Base-by-base conservation (phyloP, 1,140 invertebrate species). In the Linepithema humile region DNA sequence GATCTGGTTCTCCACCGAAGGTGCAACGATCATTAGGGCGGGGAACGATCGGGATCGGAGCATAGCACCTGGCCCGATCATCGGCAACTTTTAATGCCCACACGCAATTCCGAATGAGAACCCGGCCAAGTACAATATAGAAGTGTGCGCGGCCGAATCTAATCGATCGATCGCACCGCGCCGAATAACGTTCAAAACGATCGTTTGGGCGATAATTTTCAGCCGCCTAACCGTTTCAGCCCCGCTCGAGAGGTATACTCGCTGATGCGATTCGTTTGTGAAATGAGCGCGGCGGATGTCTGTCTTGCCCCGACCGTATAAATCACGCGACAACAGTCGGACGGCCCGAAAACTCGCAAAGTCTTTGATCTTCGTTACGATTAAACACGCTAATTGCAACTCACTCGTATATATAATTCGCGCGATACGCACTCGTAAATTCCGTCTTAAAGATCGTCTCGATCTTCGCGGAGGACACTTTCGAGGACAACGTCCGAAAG, bases 1-100 rank as follows among this genome's bases (percentile, higher is more conserved):
- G 86, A 75, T 69, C 67, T 4, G 65, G 15, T 50, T 45, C 77
- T 55, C 50, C 45, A 55, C 53, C 65, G 43, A 29, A 48, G 67
- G 72, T 64, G 62, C 84, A 83, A 50, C 85, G 88, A 87, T 89
- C 85, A 89, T 89, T 87, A 85, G 75, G 88, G 87, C 87, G 87
- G 77, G 86, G 84, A 90, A 85, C 69, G 87, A 85, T 88, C 86
- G 64, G 59, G 60, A 88, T 85, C 87, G 77, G 67, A 50, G 64
- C 69, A 59, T 43, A 88, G 83, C 87, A 88, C 83, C 87, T 88
- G 87, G 87, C 77, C 65, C 84, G 87, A 88, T 88, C 77, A 88
- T 88, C 72, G 77, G 77, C 83, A 88, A 83, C 82, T 80, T 64
- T 80, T 80, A 80, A 80, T 80, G 75, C 84, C 82, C 60, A 86